Conservation (phyloP, 1,140 invertebrate species). For the Plectus sambesii region DNA sequence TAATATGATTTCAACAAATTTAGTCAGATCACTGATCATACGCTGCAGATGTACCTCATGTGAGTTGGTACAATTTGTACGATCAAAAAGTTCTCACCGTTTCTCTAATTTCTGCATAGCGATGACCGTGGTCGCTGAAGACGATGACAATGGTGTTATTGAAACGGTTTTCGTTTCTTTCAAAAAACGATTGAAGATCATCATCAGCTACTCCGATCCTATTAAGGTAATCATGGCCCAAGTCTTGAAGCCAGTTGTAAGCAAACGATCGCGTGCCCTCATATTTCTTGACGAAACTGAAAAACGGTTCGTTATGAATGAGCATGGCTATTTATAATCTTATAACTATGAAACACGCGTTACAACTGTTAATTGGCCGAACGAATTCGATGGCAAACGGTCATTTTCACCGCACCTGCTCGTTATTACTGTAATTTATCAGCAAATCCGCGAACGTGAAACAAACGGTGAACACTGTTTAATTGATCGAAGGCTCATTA, state of each 20-base stretch:
- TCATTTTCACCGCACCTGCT: constrained; percentile 6
- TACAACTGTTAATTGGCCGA: constrained; percentile 17
- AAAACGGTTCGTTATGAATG: constrained; percentile 3
- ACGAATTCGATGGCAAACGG: constrained; percentile 16
- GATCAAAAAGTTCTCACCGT: constrained; percentile 54
- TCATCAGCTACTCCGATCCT: constrained; percentile 22
- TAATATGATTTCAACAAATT: too few relatives aligned
- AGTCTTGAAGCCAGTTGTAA: constrained; percentile 29
- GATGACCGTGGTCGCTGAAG: constrained; percentile 78
- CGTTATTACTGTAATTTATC: constrained; percentile 6
- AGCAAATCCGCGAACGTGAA: constrained; percentile 1
- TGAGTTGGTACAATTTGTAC: constrained; percentile 46
- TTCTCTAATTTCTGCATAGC: constrained; percentile 64
- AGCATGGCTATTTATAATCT: constrained; percentile 18
- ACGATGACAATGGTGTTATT: constrained; percentile 60
- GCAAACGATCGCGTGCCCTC: constrained; percentile 27
- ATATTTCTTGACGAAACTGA: constrained; percentile 28
- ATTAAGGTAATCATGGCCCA: constrained; percentile 38
- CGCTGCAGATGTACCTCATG: constrained; percentile 39
- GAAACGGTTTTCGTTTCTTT: constrained; percentile 18
- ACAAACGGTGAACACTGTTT: not conserved
- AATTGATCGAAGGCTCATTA: too few relatives aligned
- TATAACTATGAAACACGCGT: constrained; percentile 28
- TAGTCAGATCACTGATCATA: too few relatives aligned
- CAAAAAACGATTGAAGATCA: constrained; percentile 26